These are phyloP conservation scores for Crenuchus spilurus DNA, from an alignment of 2,797 vertebrate species.

Conservation along the genomic window DNA sequence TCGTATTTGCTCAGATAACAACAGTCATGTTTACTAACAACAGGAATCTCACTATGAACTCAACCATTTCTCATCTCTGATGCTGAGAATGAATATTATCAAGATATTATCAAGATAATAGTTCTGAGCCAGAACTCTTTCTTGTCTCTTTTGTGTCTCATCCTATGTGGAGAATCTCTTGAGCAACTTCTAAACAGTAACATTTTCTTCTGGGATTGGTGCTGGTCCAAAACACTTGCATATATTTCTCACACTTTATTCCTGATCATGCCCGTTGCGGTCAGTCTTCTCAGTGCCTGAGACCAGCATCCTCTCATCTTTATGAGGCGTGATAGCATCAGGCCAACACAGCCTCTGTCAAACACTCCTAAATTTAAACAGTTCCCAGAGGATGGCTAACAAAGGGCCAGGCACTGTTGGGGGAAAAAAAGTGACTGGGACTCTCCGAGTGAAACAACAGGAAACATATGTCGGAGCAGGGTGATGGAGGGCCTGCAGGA, in stretches of 20 bases:
- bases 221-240: background rate
- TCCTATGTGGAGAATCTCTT: too few species aligned
- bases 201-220: too few species aligned
- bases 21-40: too few species aligned
- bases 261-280: background rate
- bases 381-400: conserved; percentile 81
- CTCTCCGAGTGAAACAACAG: conserved; percentile 65
- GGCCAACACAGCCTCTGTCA: conserved; percentile 52
- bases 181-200: too few species aligned
- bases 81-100: too few species aligned
- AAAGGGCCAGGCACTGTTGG: conserved; percentile 77
- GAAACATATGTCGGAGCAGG: conserved; percentile 50
- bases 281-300: background rate
- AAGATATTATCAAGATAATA: too few species aligned
- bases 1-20: too few species aligned
- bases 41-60: too few species aligned
- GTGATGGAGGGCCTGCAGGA: conserved; percentile 27
- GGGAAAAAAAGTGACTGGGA: conserved; percentile 62
- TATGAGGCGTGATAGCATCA: conserved; percentile 36
- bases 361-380: conserved; percentile 78
- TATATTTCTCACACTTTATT: too few species aligned
- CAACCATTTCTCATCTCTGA: too few species aligned
- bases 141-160: too few species aligned
- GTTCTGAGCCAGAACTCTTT: too few species aligned
- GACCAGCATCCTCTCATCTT: background rate